These are phyloP conservation scores for Asobara japonica DNA, from an alignment of 1,140 invertebrate genomes.

Conservation along the genomic window DNA sequence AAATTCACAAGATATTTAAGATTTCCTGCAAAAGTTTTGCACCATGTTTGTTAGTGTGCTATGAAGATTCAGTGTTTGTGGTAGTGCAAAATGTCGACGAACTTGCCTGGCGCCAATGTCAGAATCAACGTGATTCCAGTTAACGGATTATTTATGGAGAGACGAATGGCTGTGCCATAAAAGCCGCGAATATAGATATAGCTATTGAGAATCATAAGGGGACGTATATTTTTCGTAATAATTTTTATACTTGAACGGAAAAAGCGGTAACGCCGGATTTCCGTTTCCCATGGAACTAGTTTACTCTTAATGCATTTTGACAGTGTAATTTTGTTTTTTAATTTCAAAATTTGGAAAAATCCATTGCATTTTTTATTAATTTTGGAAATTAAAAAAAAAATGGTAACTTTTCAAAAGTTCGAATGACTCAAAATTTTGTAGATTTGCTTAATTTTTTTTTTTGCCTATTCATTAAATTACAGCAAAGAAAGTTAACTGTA, in stretches of 20 bases:
- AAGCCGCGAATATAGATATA: conserved; percentile 11
- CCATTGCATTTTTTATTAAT: background rate
- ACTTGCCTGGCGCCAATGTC: conserved; percentile 35
- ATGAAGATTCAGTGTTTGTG: background rate
- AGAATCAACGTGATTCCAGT: conserved; percentile 27
- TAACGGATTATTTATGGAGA: conserved; percentile 32
- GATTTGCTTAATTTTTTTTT: too few relatives aligned
- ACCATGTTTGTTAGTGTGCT: conserved; percentile 4
- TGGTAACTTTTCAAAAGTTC: too few relatives aligned
- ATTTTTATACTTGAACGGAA: background rate
- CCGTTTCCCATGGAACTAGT: background rate
- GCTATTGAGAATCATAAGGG: background rate
- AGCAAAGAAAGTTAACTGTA: too few relatives aligned
- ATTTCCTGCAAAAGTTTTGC: background rate
- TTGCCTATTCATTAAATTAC: too few relatives aligned
- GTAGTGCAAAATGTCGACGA: conserved; percentile 30
- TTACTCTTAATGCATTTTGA: background rate
- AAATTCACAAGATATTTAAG: conserved; percentile 5
- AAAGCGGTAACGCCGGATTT: background rate
- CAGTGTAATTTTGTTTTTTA: too few relatives aligned
- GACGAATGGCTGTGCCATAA: conserved; percentile 17
- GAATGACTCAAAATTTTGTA: too few relatives aligned
- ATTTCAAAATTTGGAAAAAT: too few relatives aligned
- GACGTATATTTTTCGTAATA: background rate
- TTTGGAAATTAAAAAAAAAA: too few relatives aligned